Evolutionary conservation across 37 sponge, comb jelly and placozoan species (phyloP).

Genomic region (Ianthella basta): DNA sequence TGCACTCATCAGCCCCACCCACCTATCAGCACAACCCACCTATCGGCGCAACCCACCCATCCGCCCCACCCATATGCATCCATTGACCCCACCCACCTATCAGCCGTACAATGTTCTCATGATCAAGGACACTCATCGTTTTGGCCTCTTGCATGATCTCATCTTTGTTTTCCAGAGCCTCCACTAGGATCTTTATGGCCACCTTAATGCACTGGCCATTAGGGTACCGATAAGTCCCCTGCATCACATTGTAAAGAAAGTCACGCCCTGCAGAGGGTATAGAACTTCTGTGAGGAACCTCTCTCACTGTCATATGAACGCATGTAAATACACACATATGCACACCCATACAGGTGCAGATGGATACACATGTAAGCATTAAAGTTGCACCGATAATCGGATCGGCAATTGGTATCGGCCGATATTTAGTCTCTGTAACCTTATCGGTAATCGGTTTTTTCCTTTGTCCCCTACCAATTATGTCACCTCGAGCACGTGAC

Average conservation of each 20-base stretch:
- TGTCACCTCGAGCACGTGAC: too few relatives aligned
- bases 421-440: too few relatives aligned
- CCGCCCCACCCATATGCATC: too few relatives aligned
- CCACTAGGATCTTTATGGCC: slow-evolving; percentile 67
- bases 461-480: too few relatives aligned
- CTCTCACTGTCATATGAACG: background rate
- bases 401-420: too few relatives aligned
- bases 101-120: slow-evolving; percentile 83
- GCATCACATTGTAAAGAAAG: slow-evolving; percentile 70
- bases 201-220: slow-evolving; percentile 64
- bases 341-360: too few relatives aligned
- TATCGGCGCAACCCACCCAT: too few relatives aligned
- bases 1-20: background rate
- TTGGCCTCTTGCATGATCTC: slow-evolving; percentile 94
- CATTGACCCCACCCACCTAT: too few relatives aligned
- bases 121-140: slow-evolving; percentile 81
- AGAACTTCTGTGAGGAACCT: background rate
- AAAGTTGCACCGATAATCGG: too few relatives aligned
- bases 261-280: slow-evolving; percentile 52
- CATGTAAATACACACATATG: background rate
- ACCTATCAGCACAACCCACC: too few relatives aligned
- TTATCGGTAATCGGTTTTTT: too few relatives aligned
- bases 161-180: slow-evolving; percentile 50
- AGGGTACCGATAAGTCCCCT: slow-evolving; percentile 59
- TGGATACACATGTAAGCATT: too few relatives aligned